Evolutionary conservation across 2,113 vertebrate species (phyloP).

Genomic region (Elachura formosa): DNA sequence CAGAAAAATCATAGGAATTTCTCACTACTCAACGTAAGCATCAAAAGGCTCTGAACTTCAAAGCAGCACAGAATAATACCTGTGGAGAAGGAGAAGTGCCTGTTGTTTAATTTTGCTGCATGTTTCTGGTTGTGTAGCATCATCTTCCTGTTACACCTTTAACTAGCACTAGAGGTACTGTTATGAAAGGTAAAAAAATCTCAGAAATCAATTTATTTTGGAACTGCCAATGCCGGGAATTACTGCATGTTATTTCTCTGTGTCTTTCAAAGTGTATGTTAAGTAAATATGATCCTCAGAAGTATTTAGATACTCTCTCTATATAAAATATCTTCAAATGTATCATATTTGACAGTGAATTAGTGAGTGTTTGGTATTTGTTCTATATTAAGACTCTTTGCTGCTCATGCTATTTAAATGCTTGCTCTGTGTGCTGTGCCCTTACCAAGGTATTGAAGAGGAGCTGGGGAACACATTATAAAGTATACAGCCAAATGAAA

Average conservation of each 20-base stretch:
- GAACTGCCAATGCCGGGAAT: background rate
- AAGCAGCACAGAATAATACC: background rate
- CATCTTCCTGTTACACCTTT: background rate
- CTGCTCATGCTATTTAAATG: background rate
- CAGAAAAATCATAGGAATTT: too few species aligned
- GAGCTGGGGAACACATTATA: conserved; percentile 38
- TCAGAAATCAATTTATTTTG: conserved; percentile 28
- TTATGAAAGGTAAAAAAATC: conserved; percentile 12
- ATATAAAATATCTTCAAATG: background rate
- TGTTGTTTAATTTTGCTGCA: background rate
- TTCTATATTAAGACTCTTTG: background rate
- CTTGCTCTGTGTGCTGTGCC: background rate
- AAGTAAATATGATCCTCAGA: background rate
- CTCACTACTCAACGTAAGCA: too few species aligned
- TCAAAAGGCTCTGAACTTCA: too few species aligned
- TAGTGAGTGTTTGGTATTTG: background rate
- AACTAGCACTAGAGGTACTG: background rate
- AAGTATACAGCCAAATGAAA: conserved; percentile 42
- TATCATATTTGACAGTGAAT: background rate
- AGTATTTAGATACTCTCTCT: background rate
- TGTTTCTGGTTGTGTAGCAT: background rate
- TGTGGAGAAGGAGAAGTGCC: background rate
- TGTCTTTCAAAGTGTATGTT: background rate
- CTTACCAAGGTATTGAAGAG: conserved; percentile 48
- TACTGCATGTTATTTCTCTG: background rate